phyloP scores from a whole-genome alignment of 2,113 vertebrate genomes.

The Salminus brasiliensis region DNA sequence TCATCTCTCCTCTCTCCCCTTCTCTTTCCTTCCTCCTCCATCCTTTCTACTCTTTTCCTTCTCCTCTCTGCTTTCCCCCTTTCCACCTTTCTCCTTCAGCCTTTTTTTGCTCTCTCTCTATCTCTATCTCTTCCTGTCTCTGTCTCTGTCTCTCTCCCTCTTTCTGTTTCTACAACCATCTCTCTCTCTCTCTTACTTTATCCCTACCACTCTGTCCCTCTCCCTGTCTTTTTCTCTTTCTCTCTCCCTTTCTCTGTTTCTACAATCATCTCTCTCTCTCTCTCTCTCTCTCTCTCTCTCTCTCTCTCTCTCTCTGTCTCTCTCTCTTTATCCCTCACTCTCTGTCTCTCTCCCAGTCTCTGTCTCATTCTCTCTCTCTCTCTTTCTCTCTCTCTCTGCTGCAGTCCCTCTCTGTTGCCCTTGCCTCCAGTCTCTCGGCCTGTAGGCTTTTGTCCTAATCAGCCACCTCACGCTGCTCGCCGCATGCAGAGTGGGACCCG shows the following conservation, averaged over 20 bases:
- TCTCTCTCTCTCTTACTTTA: neutral
- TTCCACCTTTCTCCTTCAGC: neutral
- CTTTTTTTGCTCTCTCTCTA: neutral
- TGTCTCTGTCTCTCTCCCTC: neutral
- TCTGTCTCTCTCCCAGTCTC: neutral
- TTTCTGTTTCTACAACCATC: neutral
- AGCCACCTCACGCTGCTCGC: slow-evolving; percentile 30
- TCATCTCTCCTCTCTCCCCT: neutral
- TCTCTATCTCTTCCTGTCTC: neutral
- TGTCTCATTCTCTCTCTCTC: neutral
- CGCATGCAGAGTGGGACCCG: slow-evolving; percentile 45
- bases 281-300: neutral
- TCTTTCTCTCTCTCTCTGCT: neutral
- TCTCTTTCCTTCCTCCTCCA: neutral
- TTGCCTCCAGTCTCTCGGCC: slow-evolving; percentile 18
- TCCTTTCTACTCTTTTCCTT: neutral
- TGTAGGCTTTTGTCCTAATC: slow-evolving; percentile 38
- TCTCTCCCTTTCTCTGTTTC: neutral
- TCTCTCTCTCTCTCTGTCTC: neutral
- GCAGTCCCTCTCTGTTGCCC: slow-evolving; percentile 2
- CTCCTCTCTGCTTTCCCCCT: too few relatives aligned
- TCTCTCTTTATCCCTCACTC: neutral
- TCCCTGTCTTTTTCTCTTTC: neutral
- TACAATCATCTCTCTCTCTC: neutral
- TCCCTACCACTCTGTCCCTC: neutral